These are phyloP conservation scores for Pteropus alecto DNA, from an alignment of 2,113 vertebrate genomes.

Conservation along the genomic window DNA sequence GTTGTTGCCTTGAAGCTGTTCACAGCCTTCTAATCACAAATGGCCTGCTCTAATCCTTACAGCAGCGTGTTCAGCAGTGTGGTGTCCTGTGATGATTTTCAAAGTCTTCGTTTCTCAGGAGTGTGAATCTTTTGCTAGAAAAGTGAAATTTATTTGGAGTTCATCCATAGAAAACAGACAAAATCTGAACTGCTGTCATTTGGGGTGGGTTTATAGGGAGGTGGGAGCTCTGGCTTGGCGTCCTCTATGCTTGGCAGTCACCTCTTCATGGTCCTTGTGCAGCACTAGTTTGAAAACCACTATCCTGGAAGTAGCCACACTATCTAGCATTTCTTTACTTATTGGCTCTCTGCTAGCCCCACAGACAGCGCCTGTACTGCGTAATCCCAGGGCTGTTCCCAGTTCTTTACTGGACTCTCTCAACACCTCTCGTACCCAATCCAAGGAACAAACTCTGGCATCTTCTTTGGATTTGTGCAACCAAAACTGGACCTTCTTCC, in stretches of 20 bases:
- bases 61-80: background rate
- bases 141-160: background rate
- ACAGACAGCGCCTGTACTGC: accelerated
- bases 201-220: background rate
- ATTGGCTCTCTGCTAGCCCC: background rate
- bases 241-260: background rate
- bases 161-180: background rate
- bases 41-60: background rate
- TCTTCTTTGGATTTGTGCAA: background rate
- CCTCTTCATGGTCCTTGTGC: background rate
- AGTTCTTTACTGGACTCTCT: background rate
- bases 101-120: background rate
- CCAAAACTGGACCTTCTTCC: background rate
- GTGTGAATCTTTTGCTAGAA: background rate
- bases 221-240: background rate
- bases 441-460: background rate
- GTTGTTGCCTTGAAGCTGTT: background rate
- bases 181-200: background rate
- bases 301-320: background rate
- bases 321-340: background rate
- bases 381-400: background rate
- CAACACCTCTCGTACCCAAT: background rate
- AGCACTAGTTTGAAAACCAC: background rate
- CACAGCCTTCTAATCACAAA: background rate
- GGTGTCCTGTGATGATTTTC: background rate